Base-by-base conservation (phyloP, 2,888 invertebrate species). In the Orthosia incerta region DNA sequence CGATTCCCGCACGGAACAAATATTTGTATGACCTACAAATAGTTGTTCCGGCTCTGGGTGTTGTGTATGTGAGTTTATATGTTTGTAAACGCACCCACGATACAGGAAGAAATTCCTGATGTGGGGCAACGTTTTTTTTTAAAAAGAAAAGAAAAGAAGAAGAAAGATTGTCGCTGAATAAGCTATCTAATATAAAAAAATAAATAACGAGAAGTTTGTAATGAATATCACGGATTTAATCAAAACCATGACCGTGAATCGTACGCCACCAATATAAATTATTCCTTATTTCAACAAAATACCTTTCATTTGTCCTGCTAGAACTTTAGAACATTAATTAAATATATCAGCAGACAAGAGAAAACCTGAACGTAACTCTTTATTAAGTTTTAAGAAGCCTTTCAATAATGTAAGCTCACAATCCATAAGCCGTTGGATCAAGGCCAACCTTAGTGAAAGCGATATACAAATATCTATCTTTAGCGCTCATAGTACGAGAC, bases 381-480 rank as follows among this genome's bases (percentile, higher is more conserved):
- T 68, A 56, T n/a, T 68, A 7, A 67, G 68, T 46, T 57, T 51
- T 57, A 73, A 68, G 26, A 60, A 45, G 0, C 73, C 68, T 39
- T 68, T 62, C 26, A 73, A 63, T 56, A 39, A 39, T 39, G 63
- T 64, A 26, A 59, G 51, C 4, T 23, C 53, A 16, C 59, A 63
- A 31, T 20, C 59, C 9, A 51, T 68, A 46, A 59, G 63, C 16
- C 50, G 68, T 48, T 74, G 69, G 64, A 59, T 74, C 16, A 74
- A 69, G 60, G 26, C 39, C 9, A 53, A 13, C 39, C 39, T 74
- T 7, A 12, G 15, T 20, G 69, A 55, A 13, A 63, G 67, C 50
- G 73, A 62, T n/a, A 67, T 73, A 55, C 39, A 73, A n/a, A 62
- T n/a, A 23, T 50, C 50, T 73, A 39, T 56, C 16, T 73, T 73